phyloP scores from a whole-genome alignment of 2,113 vertebrate species.

The Crypturellus undulatus region DNA sequence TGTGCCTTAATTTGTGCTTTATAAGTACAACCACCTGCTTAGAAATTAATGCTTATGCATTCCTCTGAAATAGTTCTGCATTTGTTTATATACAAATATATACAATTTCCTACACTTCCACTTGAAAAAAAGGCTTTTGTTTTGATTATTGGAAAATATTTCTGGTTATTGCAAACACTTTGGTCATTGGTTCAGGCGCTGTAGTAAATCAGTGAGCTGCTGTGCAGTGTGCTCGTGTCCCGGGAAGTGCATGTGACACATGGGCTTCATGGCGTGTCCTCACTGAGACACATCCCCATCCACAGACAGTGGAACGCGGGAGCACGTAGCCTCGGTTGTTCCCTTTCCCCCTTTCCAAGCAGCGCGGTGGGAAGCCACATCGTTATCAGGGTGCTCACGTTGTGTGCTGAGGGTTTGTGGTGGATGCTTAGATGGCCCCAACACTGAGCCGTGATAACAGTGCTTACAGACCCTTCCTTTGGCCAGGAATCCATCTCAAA shows the following conservation, averaged over 20 bases:
- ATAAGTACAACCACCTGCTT: background rate
- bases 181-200: background rate
- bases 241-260: background rate
- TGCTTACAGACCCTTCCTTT: background rate
- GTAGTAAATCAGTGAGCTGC: background rate
- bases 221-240: background rate
- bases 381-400: background rate
- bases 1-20: background rate
- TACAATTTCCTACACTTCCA: background rate
- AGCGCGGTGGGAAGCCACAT: rapidly evolving
- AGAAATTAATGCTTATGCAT: background rate
- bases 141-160: background rate
- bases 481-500: background rate
- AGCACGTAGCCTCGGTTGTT: background rate
- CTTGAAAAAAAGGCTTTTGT: background rate
- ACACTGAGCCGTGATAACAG: background rate
- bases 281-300: background rate
- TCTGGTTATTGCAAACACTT: background rate
- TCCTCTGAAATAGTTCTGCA: background rate
- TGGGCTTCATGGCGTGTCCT: background rate
- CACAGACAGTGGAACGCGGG: background rate
- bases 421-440: background rate
- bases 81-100: background rate
- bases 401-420: background rate
- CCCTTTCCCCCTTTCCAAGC: background rate